Evolutionary conservation across 2,113 vertebrate species (phyloP).

Genomic region (Lanius collurio): DNA sequence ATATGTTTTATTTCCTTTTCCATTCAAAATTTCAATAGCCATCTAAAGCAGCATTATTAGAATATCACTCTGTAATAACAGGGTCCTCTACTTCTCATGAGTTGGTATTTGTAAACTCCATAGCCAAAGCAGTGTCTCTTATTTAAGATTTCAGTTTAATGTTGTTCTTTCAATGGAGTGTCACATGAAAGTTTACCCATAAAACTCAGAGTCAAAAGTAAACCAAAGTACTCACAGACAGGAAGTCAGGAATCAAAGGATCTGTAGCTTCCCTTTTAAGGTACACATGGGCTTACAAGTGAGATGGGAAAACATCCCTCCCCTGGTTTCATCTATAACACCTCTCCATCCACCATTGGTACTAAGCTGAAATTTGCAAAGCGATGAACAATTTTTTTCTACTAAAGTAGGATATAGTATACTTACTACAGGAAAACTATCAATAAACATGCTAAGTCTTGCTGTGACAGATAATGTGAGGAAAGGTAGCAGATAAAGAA

Average conservation of each 20-base stretch:
- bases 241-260: neutral
- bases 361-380: neutral
- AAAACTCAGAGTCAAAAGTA: neutral
- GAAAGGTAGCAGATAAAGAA: neutral
- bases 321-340: neutral
- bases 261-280: neutral
- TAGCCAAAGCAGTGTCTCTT: neutral
- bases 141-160: neutral
- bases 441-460: neutral
- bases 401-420: neutral
- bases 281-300: neutral
- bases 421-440: neutral
- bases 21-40: neutral
- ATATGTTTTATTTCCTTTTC: neutral
- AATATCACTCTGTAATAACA: neutral
- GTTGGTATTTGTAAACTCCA: neutral
- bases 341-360: neutral
- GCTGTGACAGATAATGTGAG: neutral
- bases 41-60: neutral
- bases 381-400: neutral
- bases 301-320: neutral
- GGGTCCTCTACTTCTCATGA: neutral
- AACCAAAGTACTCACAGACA: neutral
- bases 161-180: neutral
- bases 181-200: neutral